Evolutionary conservation across 2,113 vertebrate species (phyloP).

Genomic region (Coracopsis vasa): DNA sequence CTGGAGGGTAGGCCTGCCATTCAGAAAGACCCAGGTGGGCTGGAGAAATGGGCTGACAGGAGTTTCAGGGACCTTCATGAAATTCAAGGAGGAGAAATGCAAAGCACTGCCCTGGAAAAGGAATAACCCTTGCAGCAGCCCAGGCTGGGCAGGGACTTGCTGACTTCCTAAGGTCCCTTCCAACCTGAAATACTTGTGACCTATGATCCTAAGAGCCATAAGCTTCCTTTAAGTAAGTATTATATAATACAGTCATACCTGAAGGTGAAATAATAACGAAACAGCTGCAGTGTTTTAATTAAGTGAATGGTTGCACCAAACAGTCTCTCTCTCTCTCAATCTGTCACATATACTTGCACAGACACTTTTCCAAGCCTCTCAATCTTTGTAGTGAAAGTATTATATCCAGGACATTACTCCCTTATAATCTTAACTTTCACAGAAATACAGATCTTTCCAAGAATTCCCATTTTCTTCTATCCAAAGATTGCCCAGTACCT

Average conservation of each 20-base stretch:
- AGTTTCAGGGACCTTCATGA: neutral
- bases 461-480: neutral
- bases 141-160: neutral
- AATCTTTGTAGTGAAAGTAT: neutral
- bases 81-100: neutral
- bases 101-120: neutral
- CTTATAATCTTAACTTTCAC: neutral
- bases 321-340: neutral
- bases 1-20: neutral
- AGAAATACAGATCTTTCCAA: neutral
- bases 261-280: constrained; percentile 11
- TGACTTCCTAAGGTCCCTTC: neutral
- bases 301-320: neutral
- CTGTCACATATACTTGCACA: neutral
- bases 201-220: neutral
- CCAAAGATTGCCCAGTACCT: neutral
- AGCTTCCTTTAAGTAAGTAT: neutral
- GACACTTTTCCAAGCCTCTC: neutral
- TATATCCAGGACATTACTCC: neutral
- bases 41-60: neutral
- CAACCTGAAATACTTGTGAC: neutral
- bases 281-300: neutral
- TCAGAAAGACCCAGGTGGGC: neutral
- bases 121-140: neutral
- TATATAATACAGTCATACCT: neutral